Evolutionary conservation across 35 echinoderm and acorn worm species (phyloP).

Genomic region (Chiridota heheva): DNA sequence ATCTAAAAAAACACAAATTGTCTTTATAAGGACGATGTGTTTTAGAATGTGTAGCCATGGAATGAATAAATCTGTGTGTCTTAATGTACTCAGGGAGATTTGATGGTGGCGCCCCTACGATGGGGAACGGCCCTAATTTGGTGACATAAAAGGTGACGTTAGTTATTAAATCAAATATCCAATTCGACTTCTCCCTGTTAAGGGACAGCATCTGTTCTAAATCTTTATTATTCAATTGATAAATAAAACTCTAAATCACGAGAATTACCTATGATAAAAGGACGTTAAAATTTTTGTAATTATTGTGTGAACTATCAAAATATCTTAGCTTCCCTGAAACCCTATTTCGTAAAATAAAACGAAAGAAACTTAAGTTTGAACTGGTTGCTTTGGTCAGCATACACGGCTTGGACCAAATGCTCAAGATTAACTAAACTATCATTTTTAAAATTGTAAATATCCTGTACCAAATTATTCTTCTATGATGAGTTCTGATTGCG

Average conservation of each 20-base stretch:
- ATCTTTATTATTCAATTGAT: not conserved
- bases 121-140: constrained; percentile 13
- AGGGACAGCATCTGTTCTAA: not conserved
- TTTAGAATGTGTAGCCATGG: not conserved
- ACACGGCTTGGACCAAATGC: not conserved
- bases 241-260: not conserved
- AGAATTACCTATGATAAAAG: constrained; percentile 1
- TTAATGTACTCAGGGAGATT: not conserved
- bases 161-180: constrained; percentile 12
- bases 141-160: constrained; percentile 16
- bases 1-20: constrained; percentile 44
- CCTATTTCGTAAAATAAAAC: constrained; percentile 12
- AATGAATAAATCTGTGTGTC: not conserved
- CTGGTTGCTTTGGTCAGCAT: constrained; percentile 3
- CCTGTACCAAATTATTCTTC: constrained; percentile 16
- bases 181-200: constrained; percentile 1
- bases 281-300: constrained; percentile 21
- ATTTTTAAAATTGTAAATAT: constrained; percentile 24
- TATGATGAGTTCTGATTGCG: constrained; percentile 7
- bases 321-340: constrained; percentile 7
- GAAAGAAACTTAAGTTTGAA: constrained; percentile 30
- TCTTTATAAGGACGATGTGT: not conserved
- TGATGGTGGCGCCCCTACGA: constrained; percentile 17
- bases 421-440: not conserved
- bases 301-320: constrained; percentile 28